Base-by-base conservation (phyloP, 2,113 vertebrate genomes). In the Azemiops feae region DNA sequence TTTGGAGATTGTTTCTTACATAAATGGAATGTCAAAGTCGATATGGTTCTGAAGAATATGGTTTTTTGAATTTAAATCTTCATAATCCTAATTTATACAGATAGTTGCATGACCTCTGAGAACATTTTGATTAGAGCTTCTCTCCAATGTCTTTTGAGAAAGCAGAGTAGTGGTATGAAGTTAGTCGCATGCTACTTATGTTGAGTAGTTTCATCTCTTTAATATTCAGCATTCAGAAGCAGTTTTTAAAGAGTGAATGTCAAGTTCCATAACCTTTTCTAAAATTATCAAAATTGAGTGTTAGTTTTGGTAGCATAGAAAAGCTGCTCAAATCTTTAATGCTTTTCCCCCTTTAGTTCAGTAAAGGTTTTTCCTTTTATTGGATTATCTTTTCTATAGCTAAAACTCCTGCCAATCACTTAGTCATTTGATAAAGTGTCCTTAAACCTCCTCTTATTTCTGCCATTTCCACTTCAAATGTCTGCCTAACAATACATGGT, bases 321-420 rank as follows among this genome's bases (percentile, higher is more conserved):
- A 69, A n/a, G 30, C 47, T 92, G 55, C 60, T 81, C 91, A 89
- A 69, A 92, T 91, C 85, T 92, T 94, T 92, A 34, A 69, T 69
- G 34, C 89, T 91, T 88, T 92, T 88, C 53, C 16, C 30, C 55
- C 85, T 92, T 57, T 45, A 54, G 58, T 45, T 27, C 4, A n/a
- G 8, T 34, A 86, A 39, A 47, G 12, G 9, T 92, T 89, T 27
- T 89, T 12, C 53, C n/a, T 89, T 69, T 92, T 87, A 90, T 87
- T 90, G 57, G 88, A 90, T 47, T 34, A 52, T 87, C 53, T 89
- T 52, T 92, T 50, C 50, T 88, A 86, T 90, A 81, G 52, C 58
- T 92, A 81, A 88, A 89, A 87, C 64, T 58, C 89, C 57, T 92
- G 39, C 47, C 64, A 94, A 53, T 85, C 45, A 92, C 57, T 91